Base-by-base conservation (phyloP, 2,113 vertebrate genomes). In the Grammomys dolichurus region DNA sequence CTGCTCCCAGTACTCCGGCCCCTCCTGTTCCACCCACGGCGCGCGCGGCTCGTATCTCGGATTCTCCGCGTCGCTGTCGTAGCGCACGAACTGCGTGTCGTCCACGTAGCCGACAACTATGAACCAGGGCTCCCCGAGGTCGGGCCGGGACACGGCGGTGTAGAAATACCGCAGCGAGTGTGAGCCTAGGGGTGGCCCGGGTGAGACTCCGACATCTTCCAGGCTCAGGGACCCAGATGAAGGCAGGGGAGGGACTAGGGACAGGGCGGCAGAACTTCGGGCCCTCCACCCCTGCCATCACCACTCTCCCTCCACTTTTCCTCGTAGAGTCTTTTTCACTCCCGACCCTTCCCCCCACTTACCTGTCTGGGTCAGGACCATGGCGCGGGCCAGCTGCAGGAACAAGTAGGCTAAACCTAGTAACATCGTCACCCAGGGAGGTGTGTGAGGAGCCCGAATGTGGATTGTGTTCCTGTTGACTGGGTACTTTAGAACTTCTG, bases 381-480 rank as follows among this genome's bases (percentile, higher is more conserved):
- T 10, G 73, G 33, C 1, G 5, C 6, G 48, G 0, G 0, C 24
- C 24, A 94, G 33, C 69, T 94, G 11, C 22, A 31, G 2, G 6
- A 89, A 6, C 1, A 36, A 10, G 1, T 1, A 3, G 10, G 1
- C 0, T 9, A 1, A 1, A 3, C 3, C 5, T 58, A 46, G 46
- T 46, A 6, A 46, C 0, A 1, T 4, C 0, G 9, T 4, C 2
- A 4, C 0, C 0, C 63, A 0, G 0, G 26, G n/a, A n/a, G 2
- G 43, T 4, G 26, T 7, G 43, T 31, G 10, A 4, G 28, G 13
- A 31, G 0, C 46, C 6, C 2, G 54, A 82, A 22, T 60, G 33
- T 33, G 31, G 54, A 9, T 11, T 5, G 3, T 11, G 0, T 1
- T 24, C 1, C 16, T 19, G 14, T 69, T 2, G 70, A 43, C 54